phyloP scores from a whole-genome alignment of 2,888 invertebrate species.

The Sicus ferrugineus region DNA sequence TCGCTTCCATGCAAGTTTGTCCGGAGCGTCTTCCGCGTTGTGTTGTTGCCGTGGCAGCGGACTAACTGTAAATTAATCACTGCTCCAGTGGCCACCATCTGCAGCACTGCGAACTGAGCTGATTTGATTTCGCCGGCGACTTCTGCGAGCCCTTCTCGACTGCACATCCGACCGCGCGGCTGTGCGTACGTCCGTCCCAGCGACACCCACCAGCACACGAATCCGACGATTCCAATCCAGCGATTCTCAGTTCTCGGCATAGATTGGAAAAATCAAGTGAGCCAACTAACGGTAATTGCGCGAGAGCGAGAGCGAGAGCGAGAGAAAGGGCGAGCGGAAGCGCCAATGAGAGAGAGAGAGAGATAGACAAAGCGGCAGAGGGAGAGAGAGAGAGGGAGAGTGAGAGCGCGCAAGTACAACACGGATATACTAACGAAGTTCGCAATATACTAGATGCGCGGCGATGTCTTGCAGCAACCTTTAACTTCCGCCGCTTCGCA shows the following conservation, averaged over 20 bases:
- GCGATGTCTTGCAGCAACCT: conserved; percentile 2
- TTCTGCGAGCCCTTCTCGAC: conserved; percentile 12
- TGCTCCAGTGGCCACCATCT: conserved; percentile 53
- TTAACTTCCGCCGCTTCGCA: conserved; percentile 35
- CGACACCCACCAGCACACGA: conserved; percentile 46
- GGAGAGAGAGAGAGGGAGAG: conserved; percentile 33
- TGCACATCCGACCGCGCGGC: background rate
- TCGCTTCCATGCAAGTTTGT: conserved; percentile 17
- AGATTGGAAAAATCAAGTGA: conserved; percentile 58
- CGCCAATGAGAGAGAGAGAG: too few species aligned
- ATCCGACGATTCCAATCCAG: conserved; percentile 57
- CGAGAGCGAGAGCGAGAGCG: conserved; percentile 34
- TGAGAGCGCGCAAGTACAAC: background rate
- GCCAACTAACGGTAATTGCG: conserved; percentile 45
- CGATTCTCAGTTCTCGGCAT: conserved; percentile 55
- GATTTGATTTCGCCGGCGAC: conserved; percentile 44
- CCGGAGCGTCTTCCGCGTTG: conserved; percentile 36
- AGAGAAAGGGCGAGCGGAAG: conserved; percentile 39
- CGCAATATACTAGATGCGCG: conserved; percentile 22
- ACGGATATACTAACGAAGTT: conserved; percentile 17
- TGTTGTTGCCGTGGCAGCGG: conserved; percentile 54
- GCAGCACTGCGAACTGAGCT: conserved; percentile 47
- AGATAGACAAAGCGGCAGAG: conserved; percentile 1
- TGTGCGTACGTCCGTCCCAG: conserved; percentile 9
- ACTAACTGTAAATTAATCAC: conserved; percentile 63